Evolutionary conservation across 1,140 invertebrate species (phyloP), one percentile per base, ranked within the genome.

Genomic region (Drosophila arizonae): DNA sequence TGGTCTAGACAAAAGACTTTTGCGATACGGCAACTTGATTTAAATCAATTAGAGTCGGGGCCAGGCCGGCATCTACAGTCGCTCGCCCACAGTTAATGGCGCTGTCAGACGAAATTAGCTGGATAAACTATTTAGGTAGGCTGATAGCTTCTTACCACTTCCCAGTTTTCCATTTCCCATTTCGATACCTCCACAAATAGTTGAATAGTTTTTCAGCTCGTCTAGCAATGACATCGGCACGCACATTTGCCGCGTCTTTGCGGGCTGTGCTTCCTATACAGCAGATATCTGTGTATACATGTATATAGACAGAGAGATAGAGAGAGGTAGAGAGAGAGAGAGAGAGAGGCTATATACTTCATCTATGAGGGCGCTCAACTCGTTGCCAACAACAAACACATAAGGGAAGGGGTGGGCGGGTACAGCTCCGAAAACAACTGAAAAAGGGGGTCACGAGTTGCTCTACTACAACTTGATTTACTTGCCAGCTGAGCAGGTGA

Each of bases 341-440:
- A 33, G 33, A 8, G 33, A 33, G 33, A 33, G 33, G 8, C 33
- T 15, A 36, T 39, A 4, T 39, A 30, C 45, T 10, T 26, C 56
- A 45, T 55, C 45, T 39, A 39, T 45, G 68, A 87, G 84, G 73
- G 76, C 73, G 77, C 79, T 75, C 79, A 88, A 82, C 84, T 88
- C 79, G 84, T 88, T 89, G 85, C 86, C 84, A 88, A 88, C 80
- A 88, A 89, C 85, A 89, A 88, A 88, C 72, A 73, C 81, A 86
- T 79, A 84, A 76, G 64, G 63, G 76, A 30, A 39, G 39, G 21
- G 48, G 46, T 63, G 63, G 51, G 56, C 11, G 30, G 33, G 0
- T 8, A 15, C n/a, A 28, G 15, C 11, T 36, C 15, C 51, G 33
- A 11, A 33, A 9, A 33, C 6, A 33, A 33, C 33, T 33, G 8